Percentiles rank a stretch among this genome's conserved stretches.
These are phyloP conservation scores for Melipona bicolor DNA, from an alignment of 2,888 invertebrate genomes.

Conservation along the genomic window DNA sequence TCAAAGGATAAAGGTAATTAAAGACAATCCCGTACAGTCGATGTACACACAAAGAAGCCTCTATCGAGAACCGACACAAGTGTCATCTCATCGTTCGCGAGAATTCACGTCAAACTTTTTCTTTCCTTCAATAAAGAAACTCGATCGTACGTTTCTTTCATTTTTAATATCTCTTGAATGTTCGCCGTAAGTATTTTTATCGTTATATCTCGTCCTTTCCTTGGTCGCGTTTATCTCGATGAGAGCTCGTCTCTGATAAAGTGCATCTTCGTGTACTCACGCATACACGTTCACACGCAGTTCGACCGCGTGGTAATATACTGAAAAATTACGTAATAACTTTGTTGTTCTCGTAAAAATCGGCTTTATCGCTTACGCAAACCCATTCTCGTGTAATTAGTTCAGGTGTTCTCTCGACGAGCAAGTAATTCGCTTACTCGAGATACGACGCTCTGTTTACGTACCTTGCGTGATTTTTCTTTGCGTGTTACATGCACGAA, in stretches of 20 bases:
- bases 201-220: constrained; percentile 32
- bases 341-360: constrained; percentile 30
- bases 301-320: constrained; percentile 12
- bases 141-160: background rate
- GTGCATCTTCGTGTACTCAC: constrained; percentile 33
- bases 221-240: constrained; percentile 26
- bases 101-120: background rate
- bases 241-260: constrained; percentile 32
- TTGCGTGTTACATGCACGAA: background rate
- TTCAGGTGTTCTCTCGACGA: constrained; percentile 16
- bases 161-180: constrained; percentile 1
- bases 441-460: constrained; percentile 34
- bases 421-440: constrained; percentile 26
- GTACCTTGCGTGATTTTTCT: constrained; percentile 18
- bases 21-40: background rate
- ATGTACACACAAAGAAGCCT: background rate
- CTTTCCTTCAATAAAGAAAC: background rate
- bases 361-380: constrained; percentile 27
- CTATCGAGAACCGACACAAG: background rate
- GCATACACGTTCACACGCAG: background rate
- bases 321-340: constrained; percentile 39
- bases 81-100: background rate
- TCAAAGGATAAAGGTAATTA: background rate
- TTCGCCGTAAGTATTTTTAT: background rate
- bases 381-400: constrained; percentile 24